phyloP scores from a whole-genome alignment of 2,797 vertebrate species.

The Gymnopithys bicolor region DNA sequence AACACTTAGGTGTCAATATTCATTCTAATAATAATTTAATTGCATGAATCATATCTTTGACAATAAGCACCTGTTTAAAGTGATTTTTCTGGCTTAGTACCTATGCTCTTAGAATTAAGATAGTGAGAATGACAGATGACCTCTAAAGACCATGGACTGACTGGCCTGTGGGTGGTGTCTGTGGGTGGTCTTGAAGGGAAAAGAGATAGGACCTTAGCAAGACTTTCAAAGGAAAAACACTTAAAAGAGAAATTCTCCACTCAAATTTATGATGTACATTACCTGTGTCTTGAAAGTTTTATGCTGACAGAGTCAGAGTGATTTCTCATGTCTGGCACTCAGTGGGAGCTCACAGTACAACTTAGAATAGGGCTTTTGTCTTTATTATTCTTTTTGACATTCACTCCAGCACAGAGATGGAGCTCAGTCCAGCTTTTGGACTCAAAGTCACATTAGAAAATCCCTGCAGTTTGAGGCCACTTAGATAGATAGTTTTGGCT shows the following conservation, averaged over 20 bases:
- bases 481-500: constrained; percentile 19
- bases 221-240: constrained; percentile 23
- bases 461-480: neutral
- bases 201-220: neutral
- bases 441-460: neutral
- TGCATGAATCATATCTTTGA: neutral
- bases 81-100: neutral
- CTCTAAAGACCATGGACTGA: neutral
- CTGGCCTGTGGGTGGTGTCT: neutral
- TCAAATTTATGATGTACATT: neutral
- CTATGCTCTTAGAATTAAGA: neutral
- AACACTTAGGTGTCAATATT: neutral
- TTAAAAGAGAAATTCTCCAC: neutral
- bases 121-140: neutral
- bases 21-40: neutral
- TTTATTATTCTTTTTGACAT: neutral
- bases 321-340: constrained; percentile 9
- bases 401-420: neutral
- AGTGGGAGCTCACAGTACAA: neutral
- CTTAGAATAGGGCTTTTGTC: neutral
- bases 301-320: neutral
- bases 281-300: constrained; percentile 33
- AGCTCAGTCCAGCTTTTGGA: constrained; percentile 17
- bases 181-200: neutral
- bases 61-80: neutral